Evolutionary conservation across 2,888 invertebrate species (phyloP), one percentile per base, ranked within the genome.

Genomic region (Slavum lentiscoides): DNA sequence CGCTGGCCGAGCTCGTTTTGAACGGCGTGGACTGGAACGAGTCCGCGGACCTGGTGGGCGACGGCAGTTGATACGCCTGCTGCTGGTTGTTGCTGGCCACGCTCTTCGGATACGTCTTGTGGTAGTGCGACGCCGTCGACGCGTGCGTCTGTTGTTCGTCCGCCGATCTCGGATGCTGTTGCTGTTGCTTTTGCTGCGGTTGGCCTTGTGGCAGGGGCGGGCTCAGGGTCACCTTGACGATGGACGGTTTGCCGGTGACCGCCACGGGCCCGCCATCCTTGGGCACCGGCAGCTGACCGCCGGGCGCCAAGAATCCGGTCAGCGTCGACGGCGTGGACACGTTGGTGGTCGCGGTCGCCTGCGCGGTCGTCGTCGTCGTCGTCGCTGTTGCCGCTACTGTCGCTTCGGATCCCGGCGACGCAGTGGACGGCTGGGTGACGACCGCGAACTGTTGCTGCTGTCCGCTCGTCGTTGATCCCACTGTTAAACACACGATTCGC

Each of bases 231-330:
- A 82, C 89, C n/a, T 87, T 85, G 0, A 87, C 86, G 55, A 80
- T 80, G 55, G 77, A 80, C 53, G 88, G 86, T 61, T 85, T 83
- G 23, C 85, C 85, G 88, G 85, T 82, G 21, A 39, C 70, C 23
- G 64, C 70, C 88, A 89, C 87, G 67, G 49, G 1, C 49, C 87
- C 88, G 1, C 59, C 74, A 1, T 84, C 82, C 81, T 81, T 82
- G 43, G 77, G 67, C 23, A 23, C 83, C 1, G 88, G 86, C 83
- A 89, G 86, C 84, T 89, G 88, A 3, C 89, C 89, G 21, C 89
- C 91, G 55, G 92, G 92, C 70, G 90, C 87, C 69, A 92, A 85
- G 49, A 92, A 87, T 37, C 91, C 90, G 39, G 92, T 91, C 30
- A 91, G 86, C 37, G 92, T 89, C 1, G 88, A 87, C 8, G 85